Conservation (phyloP, 2,888 invertebrate genomes). For the Galeopsomyia nigrocyanea region DNA sequence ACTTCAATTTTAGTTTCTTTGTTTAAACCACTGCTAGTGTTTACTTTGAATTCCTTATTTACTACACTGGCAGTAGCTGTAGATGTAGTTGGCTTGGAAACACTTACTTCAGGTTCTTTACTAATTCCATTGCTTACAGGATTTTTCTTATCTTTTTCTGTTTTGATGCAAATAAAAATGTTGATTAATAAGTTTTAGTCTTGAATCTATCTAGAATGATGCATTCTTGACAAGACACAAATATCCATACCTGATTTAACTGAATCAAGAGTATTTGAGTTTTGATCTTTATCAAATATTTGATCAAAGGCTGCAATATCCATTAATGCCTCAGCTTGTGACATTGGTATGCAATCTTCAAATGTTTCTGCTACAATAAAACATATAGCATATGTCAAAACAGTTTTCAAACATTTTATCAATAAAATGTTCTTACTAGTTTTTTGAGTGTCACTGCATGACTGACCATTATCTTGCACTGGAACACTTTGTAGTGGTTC, state of each 20-base stretch:
- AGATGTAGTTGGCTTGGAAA: background rate
- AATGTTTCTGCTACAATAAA: slow-evolving; percentile 19
- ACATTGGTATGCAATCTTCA: slow-evolving; percentile 27
- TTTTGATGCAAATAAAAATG: too few species aligned
- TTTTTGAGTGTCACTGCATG: too few species aligned
- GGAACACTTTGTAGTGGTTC: too few species aligned
- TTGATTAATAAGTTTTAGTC: too few species aligned
- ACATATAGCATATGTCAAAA: background rate
- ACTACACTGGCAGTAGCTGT: slow-evolving; percentile 12
- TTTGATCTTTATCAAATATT: slow-evolving; percentile 21
- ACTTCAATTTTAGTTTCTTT: slow-evolving; percentile 27
- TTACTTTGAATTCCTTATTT: slow-evolving; percentile 2
- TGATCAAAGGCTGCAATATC: slow-evolving; percentile 40
- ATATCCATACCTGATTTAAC: background rate
- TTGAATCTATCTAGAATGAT: too few species aligned
- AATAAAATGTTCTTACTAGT: background rate
- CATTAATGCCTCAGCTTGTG: slow-evolving; percentile 46
- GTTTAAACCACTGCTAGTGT: background rate
- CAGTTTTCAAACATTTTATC: background rate
- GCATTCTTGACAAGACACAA: too few species aligned
- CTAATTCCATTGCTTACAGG: too few species aligned
- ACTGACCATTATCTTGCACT: too few species aligned
- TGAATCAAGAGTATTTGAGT: slow-evolving; percentile 4
- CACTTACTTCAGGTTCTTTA: background rate
- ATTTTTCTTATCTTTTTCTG: too few species aligned